phyloP scores from a whole-genome alignment of 1,140 invertebrate genomes.

The Panulirus ornatus region DNA sequence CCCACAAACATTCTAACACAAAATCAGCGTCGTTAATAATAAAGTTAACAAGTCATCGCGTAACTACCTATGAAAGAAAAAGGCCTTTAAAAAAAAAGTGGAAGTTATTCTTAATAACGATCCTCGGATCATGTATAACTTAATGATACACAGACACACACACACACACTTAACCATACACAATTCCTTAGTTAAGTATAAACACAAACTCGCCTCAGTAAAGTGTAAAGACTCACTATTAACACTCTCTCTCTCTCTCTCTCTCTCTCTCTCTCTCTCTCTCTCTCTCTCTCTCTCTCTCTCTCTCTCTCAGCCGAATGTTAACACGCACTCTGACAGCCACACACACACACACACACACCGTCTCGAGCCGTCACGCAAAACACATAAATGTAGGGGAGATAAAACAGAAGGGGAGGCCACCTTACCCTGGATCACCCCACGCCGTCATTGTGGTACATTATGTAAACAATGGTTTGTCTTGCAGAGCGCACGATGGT shows the following conservation, averaged over 20 bases:
- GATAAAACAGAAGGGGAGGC: neutral
- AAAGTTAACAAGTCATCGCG: no score
- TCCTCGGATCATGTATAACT: no score
- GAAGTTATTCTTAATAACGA: no score
- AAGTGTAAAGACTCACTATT: neutral
- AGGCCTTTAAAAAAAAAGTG: no score
- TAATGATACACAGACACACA: constrained; percentile 21
- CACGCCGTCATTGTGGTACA: neutral
- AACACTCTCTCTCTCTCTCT: neutral
- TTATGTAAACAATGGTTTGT: no score
- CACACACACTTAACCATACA: neutral
- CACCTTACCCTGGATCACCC: neutral
- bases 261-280: neutral
- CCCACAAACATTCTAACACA: no score
- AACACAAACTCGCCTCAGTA: neutral
- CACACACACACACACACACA: no score
- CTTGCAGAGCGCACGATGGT: no score
- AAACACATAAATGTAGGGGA: neutral
- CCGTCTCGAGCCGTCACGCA: no score
- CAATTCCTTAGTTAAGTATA: no score
- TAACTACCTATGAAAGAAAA: no score
- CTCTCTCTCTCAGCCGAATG: neutral
- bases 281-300: constrained; percentile 7
- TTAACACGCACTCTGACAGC: neutral
- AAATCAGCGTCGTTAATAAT: no score